Evolutionary conservation across 2,797 vertebrate genomes (phyloP), one percentile per base, ranked within the genome.

Genomic region (Apodemus agrarius): DNA sequence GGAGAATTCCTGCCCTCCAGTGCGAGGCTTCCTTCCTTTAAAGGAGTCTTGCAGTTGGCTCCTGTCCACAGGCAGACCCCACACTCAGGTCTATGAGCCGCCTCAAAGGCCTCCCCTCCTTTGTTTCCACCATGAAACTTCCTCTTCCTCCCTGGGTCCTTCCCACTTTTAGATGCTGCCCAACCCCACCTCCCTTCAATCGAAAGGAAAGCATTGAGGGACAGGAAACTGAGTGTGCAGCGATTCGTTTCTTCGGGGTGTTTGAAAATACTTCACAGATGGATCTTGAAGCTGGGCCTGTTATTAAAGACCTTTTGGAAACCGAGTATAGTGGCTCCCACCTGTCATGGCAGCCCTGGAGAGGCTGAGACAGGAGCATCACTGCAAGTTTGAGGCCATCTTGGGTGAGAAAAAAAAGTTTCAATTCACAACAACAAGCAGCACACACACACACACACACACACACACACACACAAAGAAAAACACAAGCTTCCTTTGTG

Each of bases 281-380:
- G 10, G 54, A 34, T 43, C 11, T 57, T 67, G n/a, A 80, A 80
- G 52, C n/a, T 9, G 65, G 6, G 10, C 16, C 49, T 24, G 12
- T 76, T 78, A n/a, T 57, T 84, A 72, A 87, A 93, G 93, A 63
- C 87, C 37, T 46, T 89, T 76, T n/a, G 54, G 16, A 78, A 76
- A 40, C 19, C 74, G 61, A 54, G 26, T n/a, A 22, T 9, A 57
- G 54, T 61, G 14, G 54, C 12, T 46, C 87, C 61, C 11, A 61
- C 69, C 69, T 88, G 3, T 75, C 17, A 31, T 43, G 52, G 12
- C 26, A 43, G 52, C 69, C 46, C 40, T 22, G 4, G 14, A 43
- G 31, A 78, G 40, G 29, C 74, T 26, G 87, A 24, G 57, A 61
- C 74, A 76, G 40, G 37, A 76, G 54, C 40, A 46, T 46, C 31